These are phyloP conservation scores for Cassiopea xamachana DNA, from an alignment of 30 jellyfish, hydroid and myxozoan genomes.

Conservation along the genomic window DNA sequence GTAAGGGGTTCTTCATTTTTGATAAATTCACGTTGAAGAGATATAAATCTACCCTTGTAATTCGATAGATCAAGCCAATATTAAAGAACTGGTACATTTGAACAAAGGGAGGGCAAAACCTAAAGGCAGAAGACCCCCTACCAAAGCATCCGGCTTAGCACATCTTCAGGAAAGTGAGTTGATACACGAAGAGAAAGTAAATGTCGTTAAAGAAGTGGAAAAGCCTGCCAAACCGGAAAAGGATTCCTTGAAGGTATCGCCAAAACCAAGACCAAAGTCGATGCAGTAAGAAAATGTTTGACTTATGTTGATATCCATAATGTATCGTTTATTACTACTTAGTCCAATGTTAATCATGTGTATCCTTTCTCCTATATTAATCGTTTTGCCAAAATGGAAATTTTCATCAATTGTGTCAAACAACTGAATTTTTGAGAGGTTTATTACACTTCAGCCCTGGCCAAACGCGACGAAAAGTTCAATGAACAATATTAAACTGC, in stretches of 20 bases:
- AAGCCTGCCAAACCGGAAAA: neutral
- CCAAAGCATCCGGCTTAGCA: conserved; percentile 83
- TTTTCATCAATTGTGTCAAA: no score
- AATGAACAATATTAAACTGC: no score
- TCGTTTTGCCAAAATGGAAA: no score
- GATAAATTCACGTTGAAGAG: neutral
- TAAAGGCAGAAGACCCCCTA: conserved; percentile 90
- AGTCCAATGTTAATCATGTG: neutral
- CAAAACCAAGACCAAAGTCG: conserved; percentile 72
- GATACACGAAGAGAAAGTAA: conserved; percentile 1
- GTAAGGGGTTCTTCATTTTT: neutral
- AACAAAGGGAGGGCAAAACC: conserved; percentile 81
- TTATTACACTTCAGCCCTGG: no score
- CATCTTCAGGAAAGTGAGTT: conserved; percentile 47
- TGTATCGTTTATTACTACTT: neutral
- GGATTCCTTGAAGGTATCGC: conserved; percentile 16
- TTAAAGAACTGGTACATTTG: conserved; percentile 35
- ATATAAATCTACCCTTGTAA: neutral
- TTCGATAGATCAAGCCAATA: conserved; percentile 12
- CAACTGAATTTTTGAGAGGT: no score
- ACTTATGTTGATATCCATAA: neutral
- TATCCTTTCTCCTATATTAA: neutral
- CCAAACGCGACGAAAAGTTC: no score
- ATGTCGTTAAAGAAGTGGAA: neutral
- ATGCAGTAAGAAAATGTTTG: conserved; percentile 47